A percentile compares a stretch with the other conserved stretches of the same genome.
Conservation (phyloP, 2,888 invertebrate genomes). For the Neoascia interrupta region DNA sequence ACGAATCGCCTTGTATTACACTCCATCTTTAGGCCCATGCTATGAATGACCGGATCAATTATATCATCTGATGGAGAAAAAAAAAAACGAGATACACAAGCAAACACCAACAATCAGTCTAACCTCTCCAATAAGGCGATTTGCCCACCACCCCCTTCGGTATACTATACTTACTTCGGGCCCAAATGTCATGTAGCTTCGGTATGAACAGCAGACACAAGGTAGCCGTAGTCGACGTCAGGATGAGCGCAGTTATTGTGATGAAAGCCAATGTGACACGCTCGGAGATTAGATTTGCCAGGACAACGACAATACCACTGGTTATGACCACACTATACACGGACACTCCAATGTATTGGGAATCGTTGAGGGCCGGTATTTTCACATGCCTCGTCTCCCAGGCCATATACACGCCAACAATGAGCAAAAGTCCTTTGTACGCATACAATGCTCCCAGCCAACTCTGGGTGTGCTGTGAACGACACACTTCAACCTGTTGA, state of each 20-base stretch:
- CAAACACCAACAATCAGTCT: conserved; percentile 29
- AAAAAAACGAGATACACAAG: conserved; percentile 24
- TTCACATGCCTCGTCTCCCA: conserved; percentile 97
- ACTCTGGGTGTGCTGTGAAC: conserved; percentile 91
- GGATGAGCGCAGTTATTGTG: conserved; percentile 89
- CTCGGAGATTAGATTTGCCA: conserved; percentile 93
- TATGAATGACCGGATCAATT: conserved; percentile 91
- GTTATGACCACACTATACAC: conserved; percentile 95
- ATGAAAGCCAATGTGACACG: conserved; percentile 89
- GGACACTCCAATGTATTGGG: conserved; percentile 95
- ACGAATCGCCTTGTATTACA: conserved; percentile 92
- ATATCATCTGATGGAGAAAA: conserved; percentile 81
- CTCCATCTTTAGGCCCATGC: conserved; percentile 92
- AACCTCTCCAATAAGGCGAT: conserved; percentile 4
- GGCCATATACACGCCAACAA: conserved; percentile 96
- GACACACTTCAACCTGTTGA: conserved; percentile 92
- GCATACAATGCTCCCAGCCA: conserved; percentile 95
- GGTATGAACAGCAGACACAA: conserved; percentile 92
- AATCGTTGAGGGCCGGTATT: conserved; percentile 94
- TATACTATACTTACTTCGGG: conserved; percentile 83
- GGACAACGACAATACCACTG: conserved; percentile 91
- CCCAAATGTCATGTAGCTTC: conserved; percentile 88
- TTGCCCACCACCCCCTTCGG: not conserved
- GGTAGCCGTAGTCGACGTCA: conserved; percentile 92
- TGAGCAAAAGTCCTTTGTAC: conserved; percentile 92